phyloP scores from a whole-genome alignment of 2,797 vertebrate species.

The Characodon lateralis region DNA sequence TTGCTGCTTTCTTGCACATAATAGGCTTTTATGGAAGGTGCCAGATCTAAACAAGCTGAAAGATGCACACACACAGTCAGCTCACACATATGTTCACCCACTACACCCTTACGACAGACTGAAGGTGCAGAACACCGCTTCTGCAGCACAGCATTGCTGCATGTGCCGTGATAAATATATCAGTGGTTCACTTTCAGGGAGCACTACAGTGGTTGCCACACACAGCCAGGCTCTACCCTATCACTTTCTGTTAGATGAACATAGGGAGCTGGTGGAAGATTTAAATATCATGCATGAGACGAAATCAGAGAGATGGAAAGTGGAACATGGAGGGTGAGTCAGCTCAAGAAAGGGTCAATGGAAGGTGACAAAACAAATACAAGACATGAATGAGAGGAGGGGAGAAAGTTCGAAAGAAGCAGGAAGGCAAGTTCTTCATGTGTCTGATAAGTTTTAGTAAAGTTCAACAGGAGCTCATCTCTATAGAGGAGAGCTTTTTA shows the following conservation, averaged over 20 bases:
- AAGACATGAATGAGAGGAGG: constrained; percentile 21
- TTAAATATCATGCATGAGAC: constrained; percentile 53
- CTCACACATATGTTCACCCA: constrained; percentile 39
- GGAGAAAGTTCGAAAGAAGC: constrained; percentile 13
- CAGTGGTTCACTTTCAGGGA: constrained; percentile 57
- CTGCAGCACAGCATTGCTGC: constrained; percentile 15
- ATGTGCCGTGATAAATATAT: constrained; percentile 63
- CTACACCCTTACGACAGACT: constrained; percentile 13
- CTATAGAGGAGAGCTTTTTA: constrained; percentile 24
- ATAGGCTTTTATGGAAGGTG: constrained; percentile 53
- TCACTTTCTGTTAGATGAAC: constrained; percentile 70
- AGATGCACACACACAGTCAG: constrained; percentile 21
- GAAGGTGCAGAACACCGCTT: constrained; percentile 17
- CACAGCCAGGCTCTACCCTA: constrained; percentile 57
- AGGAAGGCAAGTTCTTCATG: constrained; percentile 53
- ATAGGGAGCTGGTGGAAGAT: constrained; percentile 53
- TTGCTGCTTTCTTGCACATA: constrained; percentile 30
- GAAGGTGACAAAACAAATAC: constrained; percentile 28
- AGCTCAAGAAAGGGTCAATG: constrained; percentile 27
- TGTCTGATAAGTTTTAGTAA: constrained; percentile 70
- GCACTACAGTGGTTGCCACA: constrained; percentile 60
- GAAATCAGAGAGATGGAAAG: constrained; percentile 18
- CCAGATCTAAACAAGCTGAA: constrained; percentile 28
- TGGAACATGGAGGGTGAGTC: constrained; percentile 20
- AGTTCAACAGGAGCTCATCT: constrained; percentile 39